Evolutionary conservation across 2,797 vertebrate genomes (phyloP), one percentile per base, ranked within the genome.

Genomic region (Sebastes aleutianus): DNA sequence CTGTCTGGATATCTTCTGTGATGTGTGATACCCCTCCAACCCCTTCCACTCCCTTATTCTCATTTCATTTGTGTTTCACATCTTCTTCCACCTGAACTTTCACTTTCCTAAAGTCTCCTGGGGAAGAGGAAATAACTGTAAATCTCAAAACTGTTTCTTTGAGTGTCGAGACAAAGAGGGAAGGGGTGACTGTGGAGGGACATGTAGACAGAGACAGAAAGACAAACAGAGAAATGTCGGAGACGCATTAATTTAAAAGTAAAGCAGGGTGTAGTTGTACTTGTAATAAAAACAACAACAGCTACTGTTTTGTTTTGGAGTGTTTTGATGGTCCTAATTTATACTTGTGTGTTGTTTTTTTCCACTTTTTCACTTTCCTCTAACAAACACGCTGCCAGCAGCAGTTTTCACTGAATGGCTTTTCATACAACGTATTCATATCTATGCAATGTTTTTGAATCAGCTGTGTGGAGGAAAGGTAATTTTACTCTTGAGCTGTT

Each of bases 401-500:
- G 20, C 27, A 70, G 31, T 63, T 87, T 78, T 58, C 61, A 70
- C n/a, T 29, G 26, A 76, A 79, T 70, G 29, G 32, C 73, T 59
- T 20, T 76, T 77, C 39, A n/a, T 24, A 70, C 29, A 56, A 22
- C 24, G 29, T 84, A 47, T 78, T 80, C 50, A 34, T 68, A 75
- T 71, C 72, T 53, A 22, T 81, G 64, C 76, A 77, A 62, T 84
- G 80, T 78, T 80, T 87, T 84, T 78, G 68, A 84, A 80, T 78
- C 70, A 62, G 61, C 74, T 65, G 22, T 31, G 61, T 66, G 50
- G 31, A 65, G 63, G 47, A 76, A 83, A 85, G 58, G 77, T 72
- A 47, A 80, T 85, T 83, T 83, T 85, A 85, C 68, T 80, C 77
- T 79, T 75, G 29, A 76, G 66, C 77, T 83, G 72, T 79, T 86